Conservation (phyloP, 2,797 vertebrate genomes). For the Sandelia bainsii region DNA sequence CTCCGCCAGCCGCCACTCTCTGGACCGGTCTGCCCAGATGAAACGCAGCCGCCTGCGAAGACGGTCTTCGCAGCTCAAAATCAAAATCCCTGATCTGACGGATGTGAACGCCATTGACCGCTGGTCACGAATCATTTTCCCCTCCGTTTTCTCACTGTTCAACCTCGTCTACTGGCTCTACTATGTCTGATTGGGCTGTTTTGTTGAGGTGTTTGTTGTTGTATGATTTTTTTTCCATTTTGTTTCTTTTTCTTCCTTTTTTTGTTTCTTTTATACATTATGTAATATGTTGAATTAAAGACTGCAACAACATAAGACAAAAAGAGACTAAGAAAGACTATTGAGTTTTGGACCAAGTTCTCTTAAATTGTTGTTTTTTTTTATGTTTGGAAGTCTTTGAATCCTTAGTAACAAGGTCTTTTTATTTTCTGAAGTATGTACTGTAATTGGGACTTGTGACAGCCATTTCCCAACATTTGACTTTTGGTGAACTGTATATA, state of each 20-base stretch:
- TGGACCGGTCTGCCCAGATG: constrained; percentile 86
- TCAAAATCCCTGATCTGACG: constrained; percentile 96
- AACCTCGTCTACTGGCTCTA: constrained; percentile 98
- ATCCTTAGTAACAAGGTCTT: constrained; percentile 58
- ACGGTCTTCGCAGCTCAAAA: constrained; percentile 94
- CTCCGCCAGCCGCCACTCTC: constrained; percentile 86
- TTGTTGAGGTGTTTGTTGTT: constrained; percentile 52
- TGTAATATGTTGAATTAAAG: constrained; percentile 56
- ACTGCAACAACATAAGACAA: constrained; percentile 53
- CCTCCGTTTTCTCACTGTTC: constrained; percentile 95
- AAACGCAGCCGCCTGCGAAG: constrained; percentile 92
- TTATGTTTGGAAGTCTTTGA: constrained; percentile 71
- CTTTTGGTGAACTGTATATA: constrained; percentile 74
- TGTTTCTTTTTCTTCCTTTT: constrained; percentile 54
- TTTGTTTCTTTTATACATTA: constrained; percentile 72
- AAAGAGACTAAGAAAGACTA: constrained; percentile 57
- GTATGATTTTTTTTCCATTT: constrained; percentile 44
- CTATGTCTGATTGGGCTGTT: constrained; percentile 85
- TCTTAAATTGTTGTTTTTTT: constrained; percentile 41
- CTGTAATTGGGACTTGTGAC: constrained; percentile 75
- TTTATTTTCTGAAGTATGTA: constrained; percentile 76
- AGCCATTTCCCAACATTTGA: constrained; percentile 65
- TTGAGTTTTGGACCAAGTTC: constrained; percentile 67
- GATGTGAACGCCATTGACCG: constrained; percentile 97
- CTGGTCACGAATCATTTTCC: constrained; percentile 97